These are phyloP conservation scores for Engraulis encrasicolus DNA, from an alignment of 2,113 vertebrate species.

Conservation along the genomic window DNA sequence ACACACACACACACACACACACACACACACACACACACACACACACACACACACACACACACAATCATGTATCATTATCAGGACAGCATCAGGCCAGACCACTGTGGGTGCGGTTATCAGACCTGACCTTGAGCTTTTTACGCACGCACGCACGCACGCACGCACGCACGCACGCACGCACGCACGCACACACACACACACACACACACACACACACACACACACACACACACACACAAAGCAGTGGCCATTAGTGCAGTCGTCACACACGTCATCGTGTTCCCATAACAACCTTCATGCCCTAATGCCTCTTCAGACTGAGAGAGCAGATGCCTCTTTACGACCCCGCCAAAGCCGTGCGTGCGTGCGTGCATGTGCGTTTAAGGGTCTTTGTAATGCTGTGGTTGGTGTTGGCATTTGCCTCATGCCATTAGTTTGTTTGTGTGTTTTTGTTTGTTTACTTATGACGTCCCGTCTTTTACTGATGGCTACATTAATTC, in stretches of 20 bases:
- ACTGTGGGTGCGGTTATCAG: neutral
- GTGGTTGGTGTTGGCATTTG: neutral
- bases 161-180: neutral
- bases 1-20: neutral
- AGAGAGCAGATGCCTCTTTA: too few species aligned
- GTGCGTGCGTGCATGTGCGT: too few species aligned
- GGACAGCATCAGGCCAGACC: neutral
- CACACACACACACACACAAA: too few species aligned
- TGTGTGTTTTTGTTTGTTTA: neutral
- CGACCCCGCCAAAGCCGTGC: too few species aligned
- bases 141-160: neutral
- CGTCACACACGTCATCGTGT: too few species aligned
- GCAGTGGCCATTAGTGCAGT: too few species aligned
- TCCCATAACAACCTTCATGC: too few species aligned
- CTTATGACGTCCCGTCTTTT: neutral
- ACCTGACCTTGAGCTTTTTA: too few species aligned
- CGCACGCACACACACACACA: too few species aligned
- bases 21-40: constrained; percentile 2
- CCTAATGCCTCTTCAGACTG: too few species aligned
- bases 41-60: neutral
- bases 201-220: too few species aligned
- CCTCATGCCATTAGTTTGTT: neutral
- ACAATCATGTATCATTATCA: neutral
- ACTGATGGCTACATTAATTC: neutral
- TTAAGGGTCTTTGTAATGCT: too few species aligned